Evolutionary conservation across 2,888 invertebrate genomes (phyloP).

Genomic region (Epinotia brunnichana): DNA sequence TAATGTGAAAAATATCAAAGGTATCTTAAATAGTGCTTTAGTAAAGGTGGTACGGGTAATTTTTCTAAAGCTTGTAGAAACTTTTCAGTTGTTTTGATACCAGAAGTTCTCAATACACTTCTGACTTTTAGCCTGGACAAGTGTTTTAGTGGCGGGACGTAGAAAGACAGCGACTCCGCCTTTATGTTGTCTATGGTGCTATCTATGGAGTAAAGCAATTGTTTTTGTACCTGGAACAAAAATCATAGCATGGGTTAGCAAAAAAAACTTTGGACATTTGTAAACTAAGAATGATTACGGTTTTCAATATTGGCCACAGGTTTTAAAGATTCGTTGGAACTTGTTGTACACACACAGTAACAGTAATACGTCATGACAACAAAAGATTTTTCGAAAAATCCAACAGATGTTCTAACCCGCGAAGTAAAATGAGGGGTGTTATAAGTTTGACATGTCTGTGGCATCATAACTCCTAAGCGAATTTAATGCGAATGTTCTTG

Average conservation of each 20-base stretch:
- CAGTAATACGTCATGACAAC: too few relatives aligned
- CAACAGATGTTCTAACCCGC: too few relatives aligned
- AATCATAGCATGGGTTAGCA: not conserved
- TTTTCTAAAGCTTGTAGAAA: slow-evolving; percentile 60
- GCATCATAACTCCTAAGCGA: too few relatives aligned
- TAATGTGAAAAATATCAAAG: slow-evolving; percentile 45
- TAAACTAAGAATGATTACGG: too few relatives aligned
- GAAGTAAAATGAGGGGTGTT: too few relatives aligned
- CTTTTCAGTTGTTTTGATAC: slow-evolving; percentile 57
- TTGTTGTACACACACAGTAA: too few relatives aligned
- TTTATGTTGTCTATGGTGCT: slow-evolving; percentile 50
- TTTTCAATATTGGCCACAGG: too few relatives aligned
- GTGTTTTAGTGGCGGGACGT: slow-evolving; percentile 68
- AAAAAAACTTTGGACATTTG: not conserved
- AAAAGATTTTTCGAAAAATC: too few relatives aligned
- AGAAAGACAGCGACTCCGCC: slow-evolving; percentile 54
- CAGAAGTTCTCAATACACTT: slow-evolving; percentile 53
- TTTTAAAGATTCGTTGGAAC: too few relatives aligned
- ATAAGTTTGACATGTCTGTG: too few relatives aligned
- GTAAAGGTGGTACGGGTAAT: slow-evolving; percentile 62
- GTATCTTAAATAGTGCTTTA: slow-evolving; percentile 68
- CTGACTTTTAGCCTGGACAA: slow-evolving; percentile 66
- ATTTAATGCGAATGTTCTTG: too few relatives aligned
- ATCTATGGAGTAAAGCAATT: slow-evolving; percentile 64
- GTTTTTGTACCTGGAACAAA: slow-evolving; percentile 64